These are phyloP conservation scores for Crocallis elinguaria DNA, from an alignment of 2,888 invertebrate genomes.

Conservation along the genomic window DNA sequence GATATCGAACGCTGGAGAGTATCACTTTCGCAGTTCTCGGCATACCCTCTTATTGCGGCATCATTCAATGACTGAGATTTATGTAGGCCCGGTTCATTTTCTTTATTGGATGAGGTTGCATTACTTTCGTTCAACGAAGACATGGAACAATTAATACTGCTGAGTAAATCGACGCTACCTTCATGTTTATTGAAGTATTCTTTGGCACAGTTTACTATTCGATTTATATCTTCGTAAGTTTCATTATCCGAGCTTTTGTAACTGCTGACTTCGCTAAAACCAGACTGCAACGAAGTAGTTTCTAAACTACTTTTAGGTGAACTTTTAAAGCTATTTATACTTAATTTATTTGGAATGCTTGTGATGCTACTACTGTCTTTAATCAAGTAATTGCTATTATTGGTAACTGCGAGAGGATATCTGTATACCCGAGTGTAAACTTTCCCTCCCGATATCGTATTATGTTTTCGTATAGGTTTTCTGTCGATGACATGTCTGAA, in stretches of 20 bases:
- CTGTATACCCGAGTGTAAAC: slow-evolving; percentile 75
- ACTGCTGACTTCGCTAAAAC: slow-evolving; percentile 76
- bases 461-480: slow-evolving; percentile 68
- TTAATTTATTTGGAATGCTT: slow-evolving; percentile 78
- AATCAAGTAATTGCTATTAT: slow-evolving; percentile 34
- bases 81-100: slow-evolving; percentile 61
- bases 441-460: slow-evolving; percentile 74
- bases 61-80: slow-evolving; percentile 77
- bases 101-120: slow-evolving; percentile 50
- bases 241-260: slow-evolving; percentile 83
- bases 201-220: slow-evolving; percentile 44
- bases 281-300: slow-evolving; percentile 68
- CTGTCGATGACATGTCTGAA: slow-evolving; percentile 68
- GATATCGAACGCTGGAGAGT: slow-evolving; percentile 71
- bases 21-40: slow-evolving; percentile 44
- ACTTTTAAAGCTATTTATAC: slow-evolving; percentile 62
- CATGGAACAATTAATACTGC: slow-evolving; percentile 48
- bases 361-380: slow-evolving; percentile 57
- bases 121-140: slow-evolving; percentile 55
- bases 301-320: slow-evolving; percentile 67
- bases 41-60: slow-evolving; percentile 50
- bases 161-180: slow-evolving; percentile 42
- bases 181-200: slow-evolving; percentile 39
- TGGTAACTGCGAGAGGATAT: slow-evolving; percentile 41
- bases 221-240: slow-evolving; percentile 61